Base-by-base conservation (phyloP, 2,797 vertebrate species). In the Pangasius djambal region DNA sequence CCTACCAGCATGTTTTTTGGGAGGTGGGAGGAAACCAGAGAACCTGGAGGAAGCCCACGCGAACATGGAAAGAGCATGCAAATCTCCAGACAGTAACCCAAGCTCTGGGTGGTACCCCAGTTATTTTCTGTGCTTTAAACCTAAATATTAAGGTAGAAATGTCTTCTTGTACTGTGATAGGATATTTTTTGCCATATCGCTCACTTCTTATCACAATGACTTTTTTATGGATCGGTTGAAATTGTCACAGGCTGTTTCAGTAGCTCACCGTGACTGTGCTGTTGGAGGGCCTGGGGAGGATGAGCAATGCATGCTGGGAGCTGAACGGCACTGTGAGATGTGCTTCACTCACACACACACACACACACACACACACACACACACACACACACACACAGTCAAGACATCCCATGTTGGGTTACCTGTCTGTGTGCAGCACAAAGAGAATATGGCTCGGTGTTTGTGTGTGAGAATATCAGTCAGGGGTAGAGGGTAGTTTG, bases 371-470 rank as follows among this genome's bases (percentile, higher is more conserved):
- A 31, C 40, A 86, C 22, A 75, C 74, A 48, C 15, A 34, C 34
- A 59, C 65, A 83, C 87, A 70, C 34, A 72, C 78, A 61, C 55
- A 77, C 28, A 85, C 31, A 31, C 40, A 86, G 34, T 20, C 15
- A 15, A 79, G 31, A 85, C 75, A 34, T 67, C 31, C 57, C 44
- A 55, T 48, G 59, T 50, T 40, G 59, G 67, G 69, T 28, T 83
- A 65, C 65, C 67, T 83, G 57, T 44, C 34, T 89, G 85, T 86
- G 78, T 72, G 79, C 65, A 83, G 78, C 77, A 86, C 8, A 52
- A 37, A 86, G 50, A 63, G 63, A 74, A 48, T 69, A 74, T 34
- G 6, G 3, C 25, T 65, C 65, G 22, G 85, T 52, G 85, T 81
- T 2, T 83, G 85, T 72, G 65, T 48, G 72, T 63, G 37, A 48